Conservation (phyloP, 1,140 invertebrate species). For the Pseudomyrmex concolor region DNA sequence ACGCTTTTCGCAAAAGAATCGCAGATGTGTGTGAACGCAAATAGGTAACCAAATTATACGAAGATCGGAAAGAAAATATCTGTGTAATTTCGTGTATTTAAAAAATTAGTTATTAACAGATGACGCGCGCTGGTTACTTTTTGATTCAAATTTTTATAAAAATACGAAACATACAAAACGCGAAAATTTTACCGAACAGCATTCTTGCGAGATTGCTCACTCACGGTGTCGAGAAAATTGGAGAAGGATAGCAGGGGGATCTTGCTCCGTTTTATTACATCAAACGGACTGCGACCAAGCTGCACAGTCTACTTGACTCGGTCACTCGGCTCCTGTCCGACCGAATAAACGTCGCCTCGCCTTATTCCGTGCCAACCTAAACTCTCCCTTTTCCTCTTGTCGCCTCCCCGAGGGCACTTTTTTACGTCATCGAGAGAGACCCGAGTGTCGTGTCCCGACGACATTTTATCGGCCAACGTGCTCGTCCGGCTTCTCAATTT, state of each 20-base stretch:
- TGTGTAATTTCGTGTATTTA: no score
- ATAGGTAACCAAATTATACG: no score
- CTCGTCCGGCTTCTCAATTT: constrained; percentile 69
- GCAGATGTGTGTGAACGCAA: no score
- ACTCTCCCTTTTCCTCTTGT: constrained; percentile 37
- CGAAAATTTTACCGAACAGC: neutral
- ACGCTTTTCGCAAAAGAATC: no score
- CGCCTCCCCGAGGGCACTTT: constrained; percentile 76
- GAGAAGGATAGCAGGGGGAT: constrained; percentile 64
- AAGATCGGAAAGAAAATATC: no score
- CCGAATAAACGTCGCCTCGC: constrained; percentile 80
- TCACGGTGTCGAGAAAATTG: constrained; percentile 58
- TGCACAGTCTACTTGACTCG: constrained; percentile 80
- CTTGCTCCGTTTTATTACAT: constrained; percentile 79
- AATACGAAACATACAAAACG: neutral
- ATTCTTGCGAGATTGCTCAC: constrained; percentile 27
- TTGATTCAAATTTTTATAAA: neutral
- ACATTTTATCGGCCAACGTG: constrained; percentile 73
- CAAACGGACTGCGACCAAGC: constrained; percentile 81
- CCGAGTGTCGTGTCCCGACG: constrained; percentile 75
- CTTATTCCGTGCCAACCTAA: constrained; percentile 74
- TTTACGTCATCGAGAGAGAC: constrained; percentile 78
- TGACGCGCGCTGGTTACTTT: no score
- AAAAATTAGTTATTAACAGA: no score
- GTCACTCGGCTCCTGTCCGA: constrained; percentile 82